Evolutionary conservation across 2,113 vertebrate species (phyloP).

Genomic region (Zapus hudsonius): DNA sequence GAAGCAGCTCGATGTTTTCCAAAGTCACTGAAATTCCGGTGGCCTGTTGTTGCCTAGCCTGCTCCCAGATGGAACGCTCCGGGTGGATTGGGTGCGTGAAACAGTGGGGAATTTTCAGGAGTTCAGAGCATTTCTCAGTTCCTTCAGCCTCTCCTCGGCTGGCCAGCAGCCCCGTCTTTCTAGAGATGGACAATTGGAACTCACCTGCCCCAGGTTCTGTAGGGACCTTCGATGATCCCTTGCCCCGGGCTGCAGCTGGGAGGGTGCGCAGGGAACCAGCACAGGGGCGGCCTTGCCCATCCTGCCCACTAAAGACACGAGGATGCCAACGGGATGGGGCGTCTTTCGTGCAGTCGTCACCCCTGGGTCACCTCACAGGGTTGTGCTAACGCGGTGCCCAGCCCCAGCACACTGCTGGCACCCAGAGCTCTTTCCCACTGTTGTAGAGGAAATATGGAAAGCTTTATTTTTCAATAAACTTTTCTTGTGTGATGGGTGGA

Average conservation of each 20-base stretch:
- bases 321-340: slow-evolving; percentile 69
- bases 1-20: neutral
- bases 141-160: slow-evolving; percentile 26
- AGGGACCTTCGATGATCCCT: neutral
- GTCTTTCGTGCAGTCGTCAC: slow-evolving; percentile 37
- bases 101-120: neutral
- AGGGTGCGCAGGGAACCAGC: too few species aligned
- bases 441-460: slow-evolving; percentile 91
- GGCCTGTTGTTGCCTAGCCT: neutral
- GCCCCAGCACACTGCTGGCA: slow-evolving; percentile 82
- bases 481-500: slow-evolving; percentile 89
- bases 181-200: neutral
- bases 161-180: neutral
- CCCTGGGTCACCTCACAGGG: slow-evolving; percentile 25
- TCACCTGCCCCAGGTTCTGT: neutral
- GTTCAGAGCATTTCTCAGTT: neutral
- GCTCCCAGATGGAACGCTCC: neutral
- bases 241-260: neutral
- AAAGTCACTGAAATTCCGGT: neutral
- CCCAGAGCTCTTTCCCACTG: slow-evolving; percentile 87
- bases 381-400: slow-evolving; percentile 71
- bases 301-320: neutral
- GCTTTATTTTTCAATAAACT: slow-evolving; percentile 99
- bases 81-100: neutral
- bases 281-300: neutral